Base-by-base conservation (phyloP, 64 coral and sea anemone genomes). In the Acropora yongei region DNA sequence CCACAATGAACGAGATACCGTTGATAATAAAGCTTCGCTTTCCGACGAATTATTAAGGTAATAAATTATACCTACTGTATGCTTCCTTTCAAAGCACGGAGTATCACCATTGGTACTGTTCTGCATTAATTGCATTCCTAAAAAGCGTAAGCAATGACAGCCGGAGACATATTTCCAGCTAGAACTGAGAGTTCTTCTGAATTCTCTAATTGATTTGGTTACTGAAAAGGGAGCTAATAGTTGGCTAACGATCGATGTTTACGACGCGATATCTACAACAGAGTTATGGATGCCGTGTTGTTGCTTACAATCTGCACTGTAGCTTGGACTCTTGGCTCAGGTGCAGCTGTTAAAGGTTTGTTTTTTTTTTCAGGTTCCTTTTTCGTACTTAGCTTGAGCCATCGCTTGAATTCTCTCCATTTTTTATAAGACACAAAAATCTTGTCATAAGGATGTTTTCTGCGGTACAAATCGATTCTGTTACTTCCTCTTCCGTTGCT, bases 321-420 rank as follows among this genome's bases (percentile, higher is more conserved):
- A 5, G 58, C 68, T n/a, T 9, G 16, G 6, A 67, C 13, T n/a
- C 44, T 71, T 17, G 61, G 82, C 41, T 46, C 3, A 68, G 63
- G 18, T 68, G 82, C 49, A 47, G 82, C 44, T 42, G 17, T 46
- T 68, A 46, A 16, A 72, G 82, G 44, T 4, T 17, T 30, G 30
- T 30, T 57, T 48, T 0, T 47, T 47, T 88, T 77, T 10, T 8
- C 8, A 44, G 10, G 10, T 8, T 65, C 55, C 74, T 8, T 80
- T 78, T 75, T 87, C n/a, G 48, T 86, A 47, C 61, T 84, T 47
- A 84, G 87, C 71, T 87, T 86, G 18, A 72, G 75, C 45, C 60
- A 93, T 46, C 68, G 74, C 58, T 77, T 93, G 82, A 84, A 93
- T 57, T 93, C 47, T 72, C 49, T 77, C 91, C 91, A 93, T 14